Base-by-base conservation (phyloP, 1,140 invertebrate species). In the Papilio xuthus region DNA sequence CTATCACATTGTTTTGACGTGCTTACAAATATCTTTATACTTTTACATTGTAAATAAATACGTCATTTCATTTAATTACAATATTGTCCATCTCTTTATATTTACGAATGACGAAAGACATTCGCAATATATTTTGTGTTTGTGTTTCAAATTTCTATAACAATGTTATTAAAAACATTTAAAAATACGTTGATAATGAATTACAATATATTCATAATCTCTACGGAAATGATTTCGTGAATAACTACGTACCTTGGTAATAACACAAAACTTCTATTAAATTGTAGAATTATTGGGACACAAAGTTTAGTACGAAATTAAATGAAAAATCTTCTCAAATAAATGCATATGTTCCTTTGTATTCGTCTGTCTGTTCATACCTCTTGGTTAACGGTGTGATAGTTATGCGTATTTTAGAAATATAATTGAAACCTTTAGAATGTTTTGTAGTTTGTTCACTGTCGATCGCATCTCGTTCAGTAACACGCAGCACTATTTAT, bases 401-500 rank as follows among this genome's bases (percentile, higher is more conserved):
- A 1, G 23, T 23, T 60, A 60, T 23, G 56, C 32, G 8, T 37
- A 26, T 72, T 2, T 42, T 4, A 44, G 12, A 41, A 60, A 15
- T 23, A 18, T 76, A 32, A 63, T 9, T 15, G 53, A 76, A 76
- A 63, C 74, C 56, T 41, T 76, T 76, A 20, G 53, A 76, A 56
- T 42, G 56, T n/a, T 23, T 18, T 12, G 74, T n/a, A 12, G 32
- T n/a, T n/a, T 53, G 32, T 26, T 32, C 23, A 50, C 2, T 13
- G 4, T 10, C 50, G 28, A 23, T 74, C 32, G 72, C 72, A 53
- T 32, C 23, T 28, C 37, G 18, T 20, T 60, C 20, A 28, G 32
- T 41, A 32, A 76, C 53, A 41, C 20, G 74, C 53, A 41, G 12
- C 26, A 26, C 74, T 76, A 76, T 76, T 63, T 60, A 76, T 76